Conservation (phyloP, 2,888 invertebrate species). For the Ashinkailepas kermadecensis region DNA sequence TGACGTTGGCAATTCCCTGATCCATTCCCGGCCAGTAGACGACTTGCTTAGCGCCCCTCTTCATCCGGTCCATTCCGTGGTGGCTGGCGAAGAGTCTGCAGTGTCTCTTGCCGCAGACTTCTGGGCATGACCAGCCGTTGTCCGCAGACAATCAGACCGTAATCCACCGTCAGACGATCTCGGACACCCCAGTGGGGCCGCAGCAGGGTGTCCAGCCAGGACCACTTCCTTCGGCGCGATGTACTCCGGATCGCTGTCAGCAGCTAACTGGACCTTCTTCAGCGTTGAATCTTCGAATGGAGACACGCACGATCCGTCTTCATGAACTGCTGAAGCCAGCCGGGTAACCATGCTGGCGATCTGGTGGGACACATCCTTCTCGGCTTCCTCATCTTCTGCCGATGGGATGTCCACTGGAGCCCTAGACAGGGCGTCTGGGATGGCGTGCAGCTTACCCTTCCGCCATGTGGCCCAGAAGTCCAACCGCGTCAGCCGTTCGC, state of each 20-base stretch:
- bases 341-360: background rate
- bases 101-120: constrained; percentile 8
- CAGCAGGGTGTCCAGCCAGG: background rate
- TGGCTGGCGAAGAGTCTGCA: background rate
- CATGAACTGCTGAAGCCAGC: background rate
- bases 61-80: background rate
- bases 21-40: background rate
- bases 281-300: background rate
- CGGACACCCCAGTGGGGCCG: constrained; percentile 18
- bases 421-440: constrained; percentile 26
- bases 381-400: background rate
- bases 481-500: constrained; percentile 22
- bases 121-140: background rate
- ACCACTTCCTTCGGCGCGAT: background rate
- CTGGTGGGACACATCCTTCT: background rate
- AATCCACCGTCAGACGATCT: constrained; percentile 2
- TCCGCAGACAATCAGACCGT: constrained; percentile 7
- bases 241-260: no score
- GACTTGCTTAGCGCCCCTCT: background rate
- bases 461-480: constrained; percentile 21
- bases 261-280: no score
- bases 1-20: no score
- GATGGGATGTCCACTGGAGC: background rate
- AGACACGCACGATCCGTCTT: background rate
- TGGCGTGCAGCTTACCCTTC: constrained; percentile 22